Evolutionary conservation across 1,140 invertebrate genomes (phyloP), one percentile per base, ranked within the genome.

Genomic region (Bombus cullumanus): DNA sequence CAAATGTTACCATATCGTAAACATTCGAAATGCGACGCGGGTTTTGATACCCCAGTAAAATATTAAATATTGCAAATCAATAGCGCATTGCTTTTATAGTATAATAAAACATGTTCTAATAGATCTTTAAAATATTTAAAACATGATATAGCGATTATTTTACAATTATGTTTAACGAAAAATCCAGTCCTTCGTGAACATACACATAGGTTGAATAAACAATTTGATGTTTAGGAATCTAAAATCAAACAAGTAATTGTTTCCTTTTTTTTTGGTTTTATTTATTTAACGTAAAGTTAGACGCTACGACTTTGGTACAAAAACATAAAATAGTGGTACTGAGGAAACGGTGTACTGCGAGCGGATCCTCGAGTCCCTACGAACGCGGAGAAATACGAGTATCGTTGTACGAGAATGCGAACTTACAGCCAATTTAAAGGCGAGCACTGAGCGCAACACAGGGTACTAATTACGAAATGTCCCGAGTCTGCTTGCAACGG

Each of bases 251-350:
- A 13, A 9, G 10, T 6, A 43, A n/a, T 28, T 73, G 71, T 64
- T 34, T 85, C 47, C 47, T 31, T 15, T 68, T 68, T 83, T 92
- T 91, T 88, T 86, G 72, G 83, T 89, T 93, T 93, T 94, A 91
- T 94, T 94, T 94, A 94, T 94, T 94, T 86, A 94, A 94, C 94
- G 91, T 93, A 92, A 94, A 94, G 91, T 94, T 94, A 94, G 93
- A 94, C 86, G 92, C 91, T 94, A 94, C 93, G 94, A 94, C 94
- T 94, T 94, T 94, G 94, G 94, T 94, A 94, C 92, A 94, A 94
- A 94, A 94, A 94, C 94, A 93, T 94, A 94, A 93, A 93, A 90
- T 90, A 92, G 91, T 92, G 92, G 92, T 91, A 91, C 90, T 92
- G 89, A 92, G 91, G 90, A 92, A 88, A 91, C 90, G 87, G 90